These are phyloP conservation scores for Drosophila stalkeri DNA, from an alignment of 2,888 invertebrate species.

Conservation along the genomic window DNA sequence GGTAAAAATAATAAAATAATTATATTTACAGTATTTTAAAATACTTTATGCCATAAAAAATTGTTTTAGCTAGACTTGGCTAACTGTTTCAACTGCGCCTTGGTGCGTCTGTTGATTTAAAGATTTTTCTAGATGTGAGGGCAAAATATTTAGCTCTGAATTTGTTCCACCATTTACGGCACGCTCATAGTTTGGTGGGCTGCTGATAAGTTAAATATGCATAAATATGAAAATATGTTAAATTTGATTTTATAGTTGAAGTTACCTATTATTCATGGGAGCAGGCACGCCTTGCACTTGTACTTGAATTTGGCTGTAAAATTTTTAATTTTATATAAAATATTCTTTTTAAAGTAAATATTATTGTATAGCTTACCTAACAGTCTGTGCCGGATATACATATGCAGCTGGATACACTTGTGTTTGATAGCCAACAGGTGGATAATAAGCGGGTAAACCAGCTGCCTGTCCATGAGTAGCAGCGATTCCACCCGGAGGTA, in stretches of 20 bases:
- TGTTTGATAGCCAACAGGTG: constrained; percentile 11
- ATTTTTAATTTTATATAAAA: not conserved
- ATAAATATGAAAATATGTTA: not conserved
- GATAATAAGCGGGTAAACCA: not conserved
- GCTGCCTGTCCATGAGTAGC: not conserved
- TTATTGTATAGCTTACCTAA: constrained; percentile 9
- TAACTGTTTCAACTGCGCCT: constrained; percentile 52
- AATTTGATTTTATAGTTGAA: not conserved
- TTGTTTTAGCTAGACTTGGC: constrained; percentile 31
- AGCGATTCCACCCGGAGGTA: not conserved
- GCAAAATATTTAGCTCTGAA: not conserved
- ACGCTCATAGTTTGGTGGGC: constrained; percentile 3
- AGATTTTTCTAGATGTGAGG: constrained; percentile 9
- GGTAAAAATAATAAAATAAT: constrained; percentile 3
- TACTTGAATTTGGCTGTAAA: constrained; percentile 26
- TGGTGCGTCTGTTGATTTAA: constrained; percentile 21
- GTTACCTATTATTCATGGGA: constrained; percentile 23
- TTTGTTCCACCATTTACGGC: not conserved
- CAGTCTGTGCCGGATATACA: not conserved
- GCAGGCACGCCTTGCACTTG: constrained; percentile 13
- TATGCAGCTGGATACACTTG: not conserved
- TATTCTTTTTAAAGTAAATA: not conserved
- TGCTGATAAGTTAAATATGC: constrained; percentile 1
- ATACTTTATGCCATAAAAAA: not conserved
- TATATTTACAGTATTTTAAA: not conserved